phyloP scores from a whole-genome alignment of 2,113 vertebrate genomes.

The Anas platyrhynchos region DNA sequence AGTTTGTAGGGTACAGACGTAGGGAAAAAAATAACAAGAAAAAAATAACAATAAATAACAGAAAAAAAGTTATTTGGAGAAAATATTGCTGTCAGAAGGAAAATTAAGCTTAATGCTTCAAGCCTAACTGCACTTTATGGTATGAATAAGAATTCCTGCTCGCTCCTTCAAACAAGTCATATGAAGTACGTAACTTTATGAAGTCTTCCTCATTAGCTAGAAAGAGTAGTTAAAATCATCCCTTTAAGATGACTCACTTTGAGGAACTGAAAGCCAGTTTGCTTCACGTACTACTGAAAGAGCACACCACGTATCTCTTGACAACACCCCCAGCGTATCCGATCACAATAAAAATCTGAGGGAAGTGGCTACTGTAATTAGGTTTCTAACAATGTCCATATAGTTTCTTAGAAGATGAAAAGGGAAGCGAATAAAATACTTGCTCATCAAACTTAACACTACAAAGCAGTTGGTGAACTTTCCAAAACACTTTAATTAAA shows the following conservation, averaged over 20 bases:
- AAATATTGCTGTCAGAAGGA: neutral
- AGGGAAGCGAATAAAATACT: neutral
- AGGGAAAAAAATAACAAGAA: fast-evolving
- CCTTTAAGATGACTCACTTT: neutral
- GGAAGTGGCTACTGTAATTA: neutral
- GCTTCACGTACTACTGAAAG: neutral
- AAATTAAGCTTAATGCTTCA: neutral
- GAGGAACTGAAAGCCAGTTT: neutral
- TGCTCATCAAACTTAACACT: neutral
- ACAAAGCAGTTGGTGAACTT: neutral
- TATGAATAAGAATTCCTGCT: neutral
- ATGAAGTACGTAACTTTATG: neutral
- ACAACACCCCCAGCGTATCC: neutral
- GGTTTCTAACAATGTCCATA: neutral
- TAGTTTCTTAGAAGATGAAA: neutral
- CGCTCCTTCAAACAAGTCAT: neutral
- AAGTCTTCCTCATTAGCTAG: neutral
- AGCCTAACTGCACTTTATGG: neutral
- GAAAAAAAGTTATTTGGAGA: neutral
- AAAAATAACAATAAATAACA: neutral
- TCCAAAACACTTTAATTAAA: neutral
- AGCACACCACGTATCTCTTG: neutral
- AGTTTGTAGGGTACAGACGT: neutral
- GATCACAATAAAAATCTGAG: neutral
- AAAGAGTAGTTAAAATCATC: neutral